Evolutionary conservation across 2,797 vertebrate species (phyloP), one percentile per base, ranked within the genome.

Genomic region (Pantherophis alleghaniensis): DNA sequence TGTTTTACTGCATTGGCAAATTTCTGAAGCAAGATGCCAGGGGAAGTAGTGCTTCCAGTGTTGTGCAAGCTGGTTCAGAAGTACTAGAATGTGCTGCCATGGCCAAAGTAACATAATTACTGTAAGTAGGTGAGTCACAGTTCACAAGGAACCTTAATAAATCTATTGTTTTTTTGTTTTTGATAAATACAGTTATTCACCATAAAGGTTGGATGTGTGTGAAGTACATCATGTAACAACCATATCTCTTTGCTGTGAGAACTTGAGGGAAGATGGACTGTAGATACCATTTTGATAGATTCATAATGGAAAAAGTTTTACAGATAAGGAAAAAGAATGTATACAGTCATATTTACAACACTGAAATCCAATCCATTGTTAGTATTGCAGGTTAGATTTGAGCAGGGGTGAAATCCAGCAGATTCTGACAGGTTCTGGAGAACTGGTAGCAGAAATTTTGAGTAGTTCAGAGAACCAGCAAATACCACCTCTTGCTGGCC

Each of bases 1-100:
- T 60, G 61, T 87, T 87, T 69, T 87, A 92, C 42, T 79, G 55
- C 59, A 87, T 16, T 92, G 61, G 89, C 63, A 90, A 90, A 87
- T 92, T 92, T 94, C 26, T 60, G 61, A 56, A 69, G 60, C 22
- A 69, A 60, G 5, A 51, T 55, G n/a, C 47, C 61, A 61, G 7
- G 87, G 47, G 61, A 93, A n/a, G 18, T 37, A 14, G 20, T 5
- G 22, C 53, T 42, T 60, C 47, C 28, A 37, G 47, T 59, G 4
- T 42, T 10, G 51, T 79, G 89, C n/a, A 87, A 88, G 22, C 37
- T 63, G 53, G 9, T 74, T 74, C 91, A 55, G 56, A 69, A 32
- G 42, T 59, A 51, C 55, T 28, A 91, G n/a, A 59, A 79, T 51
- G 9, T 28, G 20, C 16, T 42, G 22, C 32, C 60, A 53, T n/a